These are phyloP conservation scores for Brachionus paranguensis DNA, from an alignment of 1,140 invertebrate species.

Conservation along the genomic window DNA sequence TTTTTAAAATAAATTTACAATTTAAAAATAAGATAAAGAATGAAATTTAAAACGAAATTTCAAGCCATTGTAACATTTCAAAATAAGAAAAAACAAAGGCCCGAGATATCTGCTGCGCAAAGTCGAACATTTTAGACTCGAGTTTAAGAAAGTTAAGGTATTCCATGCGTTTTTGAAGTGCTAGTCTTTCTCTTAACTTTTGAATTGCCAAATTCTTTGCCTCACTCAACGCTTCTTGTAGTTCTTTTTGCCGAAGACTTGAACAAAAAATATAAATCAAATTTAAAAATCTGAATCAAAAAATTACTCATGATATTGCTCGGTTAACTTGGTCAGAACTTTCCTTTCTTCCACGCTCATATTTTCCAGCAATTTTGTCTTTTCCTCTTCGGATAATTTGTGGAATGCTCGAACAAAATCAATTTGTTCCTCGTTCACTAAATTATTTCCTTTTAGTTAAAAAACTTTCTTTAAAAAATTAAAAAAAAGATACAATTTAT, in stretches of 20 bases:
- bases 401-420: slow-evolving; percentile 31
- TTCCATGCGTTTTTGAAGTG: neutral
- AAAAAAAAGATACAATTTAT: neutral
- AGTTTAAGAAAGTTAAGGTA: slow-evolving; percentile 19
- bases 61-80: slow-evolving; percentile 27
- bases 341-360: neutral
- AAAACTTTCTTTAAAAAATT: neutral
- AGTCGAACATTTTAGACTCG: slow-evolving; percentile 30
- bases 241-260: slow-evolving; percentile 22
- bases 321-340: neutral
- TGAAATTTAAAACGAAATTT: neutral
- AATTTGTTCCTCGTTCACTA: slow-evolving; percentile 20
- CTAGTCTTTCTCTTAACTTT: slow-evolving; percentile 26
- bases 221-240: neutral
- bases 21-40: neutral
- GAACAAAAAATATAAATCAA: neutral
- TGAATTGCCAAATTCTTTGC: slow-evolving; percentile 10
- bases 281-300: neutral
- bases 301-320: slow-evolving; percentile 25
- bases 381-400: slow-evolving; percentile 25
- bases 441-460: neutral
- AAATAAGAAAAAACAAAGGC: slow-evolving; percentile 40
- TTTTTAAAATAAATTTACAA: neutral
- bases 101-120: slow-evolving; percentile 7
- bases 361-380: neutral